Evolutionary conservation across 2,113 vertebrate species (phyloP).

Genomic region (Hystrix cristata): DNA sequence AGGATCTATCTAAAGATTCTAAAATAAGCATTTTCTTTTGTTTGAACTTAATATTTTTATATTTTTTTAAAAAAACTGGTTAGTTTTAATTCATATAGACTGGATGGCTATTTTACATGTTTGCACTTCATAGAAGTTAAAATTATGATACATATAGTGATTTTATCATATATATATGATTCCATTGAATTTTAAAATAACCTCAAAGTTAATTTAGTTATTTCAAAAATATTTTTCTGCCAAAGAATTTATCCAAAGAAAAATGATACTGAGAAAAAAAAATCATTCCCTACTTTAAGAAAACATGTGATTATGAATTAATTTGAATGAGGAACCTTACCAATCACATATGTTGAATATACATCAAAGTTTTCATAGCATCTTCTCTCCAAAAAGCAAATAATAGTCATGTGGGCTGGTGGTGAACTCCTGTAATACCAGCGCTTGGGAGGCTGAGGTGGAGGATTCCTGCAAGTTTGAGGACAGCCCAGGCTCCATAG

Average conservation of each 20-base stretch:
- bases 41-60: not conserved
- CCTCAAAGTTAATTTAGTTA: not conserved
- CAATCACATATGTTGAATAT: not conserved
- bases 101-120: not conserved
- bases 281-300: not conserved
- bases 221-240: not conserved
- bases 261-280: not conserved
- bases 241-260: not conserved
- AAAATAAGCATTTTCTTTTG: conserved; percentile 35
- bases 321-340: not conserved
- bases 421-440: too few species aligned
- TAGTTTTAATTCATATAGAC: not conserved
- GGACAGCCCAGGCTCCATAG: too few species aligned
- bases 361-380: not conserved
- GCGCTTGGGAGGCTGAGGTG: too few species aligned
- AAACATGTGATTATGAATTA: not conserved
- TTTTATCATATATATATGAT: not conserved
- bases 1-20: not conserved
- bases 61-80: not conserved
- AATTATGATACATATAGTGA: not conserved
- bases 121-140: conserved; percentile 1
- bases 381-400: not conserved
- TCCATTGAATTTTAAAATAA: conserved; percentile 1
- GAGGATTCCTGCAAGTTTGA: too few species aligned
- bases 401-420: not conserved